Evolutionary conservation across 2,113 vertebrate species (phyloP).

Genomic region (Heterocephalus glaber): DNA sequence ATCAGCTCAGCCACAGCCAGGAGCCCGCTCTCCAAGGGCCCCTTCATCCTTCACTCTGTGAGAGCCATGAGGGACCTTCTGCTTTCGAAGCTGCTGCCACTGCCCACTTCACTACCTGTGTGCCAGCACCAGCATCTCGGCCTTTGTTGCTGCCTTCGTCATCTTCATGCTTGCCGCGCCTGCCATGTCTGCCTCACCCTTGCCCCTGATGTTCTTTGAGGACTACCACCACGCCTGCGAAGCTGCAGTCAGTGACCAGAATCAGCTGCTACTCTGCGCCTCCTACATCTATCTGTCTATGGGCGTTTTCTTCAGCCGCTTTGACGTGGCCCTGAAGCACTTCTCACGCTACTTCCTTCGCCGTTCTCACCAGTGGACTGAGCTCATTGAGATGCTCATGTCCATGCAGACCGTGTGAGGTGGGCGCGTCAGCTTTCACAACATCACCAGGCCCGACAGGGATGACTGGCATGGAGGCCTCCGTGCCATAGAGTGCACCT

Average conservation of each 20-base stretch:
- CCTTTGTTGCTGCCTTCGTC: fast-evolving
- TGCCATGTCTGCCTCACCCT: fast-evolving
- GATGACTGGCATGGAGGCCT: neutral
- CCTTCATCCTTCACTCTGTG: neutral
- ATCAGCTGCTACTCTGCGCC: neutral
- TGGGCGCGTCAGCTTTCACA: fast-evolving
- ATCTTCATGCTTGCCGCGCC: fast-evolving
- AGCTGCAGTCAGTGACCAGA: fast-evolving
- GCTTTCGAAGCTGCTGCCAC: neutral
- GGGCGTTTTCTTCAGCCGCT: neutral
- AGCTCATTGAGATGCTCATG: fast-evolving
- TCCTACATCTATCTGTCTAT: neutral
- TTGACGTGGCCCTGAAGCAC: neutral
- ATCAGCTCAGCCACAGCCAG: neutral
- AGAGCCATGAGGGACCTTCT: neutral
- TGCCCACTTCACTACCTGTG: fast-evolving
- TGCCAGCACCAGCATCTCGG: neutral
- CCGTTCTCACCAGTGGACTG: fast-evolving
- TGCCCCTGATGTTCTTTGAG: fast-evolving
- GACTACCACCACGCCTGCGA: neutral
- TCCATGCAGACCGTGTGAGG: neutral
- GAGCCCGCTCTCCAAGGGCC: neutral
- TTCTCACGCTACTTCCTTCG: neutral
- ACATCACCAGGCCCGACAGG: fast-evolving
- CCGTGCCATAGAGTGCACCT: neutral